Evolutionary conservation across 1,140 invertebrate species (phyloP), one percentile per base, ranked within the genome.

Genomic region (Drosophila punjabiensis): DNA sequence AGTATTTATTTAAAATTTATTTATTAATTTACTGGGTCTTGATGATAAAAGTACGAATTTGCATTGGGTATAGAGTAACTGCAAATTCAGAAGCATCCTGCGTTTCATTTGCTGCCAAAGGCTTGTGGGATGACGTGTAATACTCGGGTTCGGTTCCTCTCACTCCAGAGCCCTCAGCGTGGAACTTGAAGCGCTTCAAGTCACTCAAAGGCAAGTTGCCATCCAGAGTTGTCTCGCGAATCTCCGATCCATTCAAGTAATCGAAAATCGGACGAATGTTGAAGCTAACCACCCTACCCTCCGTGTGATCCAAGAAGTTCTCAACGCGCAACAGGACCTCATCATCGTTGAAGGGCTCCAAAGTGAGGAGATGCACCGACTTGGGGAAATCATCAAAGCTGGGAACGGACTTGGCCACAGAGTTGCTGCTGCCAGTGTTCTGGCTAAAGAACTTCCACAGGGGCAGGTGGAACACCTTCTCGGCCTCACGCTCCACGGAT

Each of bases 281-380:
- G 56, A 92, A 91, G 35, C 79, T 88, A 10, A 85, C 79, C 30
- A 84, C 20, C 95, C 96, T 76, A 71, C 97, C 95, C 86, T 98
- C 97, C n/a, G 93, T 93, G 30, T 94, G 95, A 92, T 98, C 97
- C 76, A 97, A 95, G 55, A 98, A 95, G 92, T 99, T 98, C 91
- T 99, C 98, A 5, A 99, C 94, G 48, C 98, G 94, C 1, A 99
- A 76, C 3, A 99, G 94, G 13, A 97, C 93, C 10, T 94, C 94
- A 2, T 93, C 94, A 13, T 94, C 95, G 68, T 95, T 95, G 95
- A 97, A 97, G 10, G 97, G 96, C 89, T 99, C 98, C 59, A 99
- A 92, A 9, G 98, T 98, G 35, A 99, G 93, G 13, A 99, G 93
- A 76, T 98, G 96, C 0, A 99, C 95, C 92, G 98, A 97, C 14